A percentile compares a stretch with the other conserved stretches of the same genome.
These are phyloP conservation scores for Aphaenogaster rudis DNA, from an alignment of 1,140 invertebrate genomes.

Conservation along the genomic window DNA sequence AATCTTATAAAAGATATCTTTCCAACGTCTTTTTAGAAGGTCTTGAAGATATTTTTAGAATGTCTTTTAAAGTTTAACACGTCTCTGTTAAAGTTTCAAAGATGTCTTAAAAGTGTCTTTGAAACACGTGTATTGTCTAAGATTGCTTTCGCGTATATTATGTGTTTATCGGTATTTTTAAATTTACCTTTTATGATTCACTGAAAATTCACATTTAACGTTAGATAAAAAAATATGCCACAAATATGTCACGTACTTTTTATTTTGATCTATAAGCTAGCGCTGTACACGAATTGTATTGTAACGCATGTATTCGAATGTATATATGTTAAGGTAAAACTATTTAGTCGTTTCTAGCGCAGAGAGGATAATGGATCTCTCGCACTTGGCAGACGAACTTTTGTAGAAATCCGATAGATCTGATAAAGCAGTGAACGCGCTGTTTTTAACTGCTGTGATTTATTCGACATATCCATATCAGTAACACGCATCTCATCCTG, in stretches of 20 bases:
- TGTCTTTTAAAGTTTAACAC: background rate
- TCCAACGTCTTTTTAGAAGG: background rate
- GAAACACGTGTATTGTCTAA: background rate
- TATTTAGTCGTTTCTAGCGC: background rate
- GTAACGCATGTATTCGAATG: background rate
- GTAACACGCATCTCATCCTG: background rate
- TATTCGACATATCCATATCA: background rate
- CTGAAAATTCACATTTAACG: background rate
- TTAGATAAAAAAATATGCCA: background rate
- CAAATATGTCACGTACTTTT: background rate
- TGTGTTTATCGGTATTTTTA: background rate
- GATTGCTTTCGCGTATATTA: background rate
- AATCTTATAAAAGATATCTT: background rate
- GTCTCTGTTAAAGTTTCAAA: background rate
- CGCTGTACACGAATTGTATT: background rate
- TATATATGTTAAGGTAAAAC: background rate
- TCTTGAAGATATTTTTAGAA: background rate
- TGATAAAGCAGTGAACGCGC: background rate
- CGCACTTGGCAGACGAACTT: background rate
- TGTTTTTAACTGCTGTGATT: background rate
- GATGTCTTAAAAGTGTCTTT: background rate
- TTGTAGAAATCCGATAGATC: background rate
- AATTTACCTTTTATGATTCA: slow-evolving; percentile 1
- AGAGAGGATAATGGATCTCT: background rate
- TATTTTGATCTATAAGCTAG: background rate